A percentile compares a stretch with the other conserved stretches of the same genome.
Conservation (phyloP, 2,888 invertebrate species). For the Myathropa florea region DNA sequence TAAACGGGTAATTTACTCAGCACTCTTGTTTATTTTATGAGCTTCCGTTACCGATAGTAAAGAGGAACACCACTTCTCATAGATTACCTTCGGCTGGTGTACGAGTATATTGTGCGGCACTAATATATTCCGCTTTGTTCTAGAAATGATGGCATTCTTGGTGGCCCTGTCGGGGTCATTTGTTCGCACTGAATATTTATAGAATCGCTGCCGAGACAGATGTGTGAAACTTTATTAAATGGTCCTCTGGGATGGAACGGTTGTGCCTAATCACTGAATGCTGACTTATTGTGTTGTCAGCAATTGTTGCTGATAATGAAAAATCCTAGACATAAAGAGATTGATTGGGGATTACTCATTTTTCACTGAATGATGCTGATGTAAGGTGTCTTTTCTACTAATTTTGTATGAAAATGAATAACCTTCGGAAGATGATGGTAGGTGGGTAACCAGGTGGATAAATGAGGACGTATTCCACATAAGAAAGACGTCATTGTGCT, state of each 20-base stretch:
- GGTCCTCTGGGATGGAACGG: background rate
- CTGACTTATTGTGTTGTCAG: slow-evolving; percentile 10
- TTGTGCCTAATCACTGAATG: slow-evolving; percentile 10
- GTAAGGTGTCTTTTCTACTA: background rate
- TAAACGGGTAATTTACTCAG: slow-evolving; percentile 43
- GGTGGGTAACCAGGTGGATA: no score
- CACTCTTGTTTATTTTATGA: slow-evolving; percentile 32
- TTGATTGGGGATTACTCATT: background rate
- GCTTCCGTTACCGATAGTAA: slow-evolving; percentile 6
- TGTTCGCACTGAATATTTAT: slow-evolving; percentile 31
- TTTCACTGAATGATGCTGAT: background rate
- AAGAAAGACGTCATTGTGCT: no score
- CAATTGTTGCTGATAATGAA: background rate
- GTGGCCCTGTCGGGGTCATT: background rate
- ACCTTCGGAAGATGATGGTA: no score
- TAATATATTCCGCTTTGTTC: background rate
- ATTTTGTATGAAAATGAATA: no score
- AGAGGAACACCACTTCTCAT: slow-evolving; percentile 1
- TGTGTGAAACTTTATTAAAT: slow-evolving; percentile 14
- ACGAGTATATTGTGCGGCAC: background rate
- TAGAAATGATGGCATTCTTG: slow-evolving; percentile 7
- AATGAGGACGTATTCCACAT: no score
- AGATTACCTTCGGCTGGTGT: slow-evolving; percentile 12
- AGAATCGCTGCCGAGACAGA: background rate
- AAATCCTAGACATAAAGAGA: background rate